Base-by-base conservation (phyloP, 2,888 invertebrate genomes). In the Napeogenes sylphis region DNA sequence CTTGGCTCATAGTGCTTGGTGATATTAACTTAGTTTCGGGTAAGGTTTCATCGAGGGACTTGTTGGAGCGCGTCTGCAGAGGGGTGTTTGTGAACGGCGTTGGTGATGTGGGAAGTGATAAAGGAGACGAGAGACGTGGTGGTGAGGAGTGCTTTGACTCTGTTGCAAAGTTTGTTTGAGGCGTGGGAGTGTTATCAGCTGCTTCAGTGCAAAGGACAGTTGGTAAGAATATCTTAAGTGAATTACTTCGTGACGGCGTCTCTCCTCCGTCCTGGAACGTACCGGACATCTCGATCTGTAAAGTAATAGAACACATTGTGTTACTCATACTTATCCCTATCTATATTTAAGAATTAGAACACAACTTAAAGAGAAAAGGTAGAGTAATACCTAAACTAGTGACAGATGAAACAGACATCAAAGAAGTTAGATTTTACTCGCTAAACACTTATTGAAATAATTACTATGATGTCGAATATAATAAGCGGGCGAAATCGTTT, bases 91-190 rank as follows among this genome's bases (percentile, higher is more conserved):
- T 76, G 61, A 83, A 83, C 45, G 89, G 89, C 8, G 83, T 75
- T 8, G 82, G 83, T 3, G 82, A 87, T 0, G 86, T 70, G 0
- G 90, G 88, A 64, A 89, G 73, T 5, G 90, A 89, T 56, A 84
- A 58, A 4, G 90, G 87, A 33, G 88, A 88, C 6, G 88, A 80
- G 53, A 88, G 66, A 58, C 76, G 77, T 47, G 87, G 89, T 47
- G 88, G 85, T 59, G 88, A 75, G 10, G 89, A 88, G 66, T 82
- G 71, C 64, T 89, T 87, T 2, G 88, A 89, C 55, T 87, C 87
- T 0, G 82, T 76, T n/a, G 79, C 68, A 46, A 85, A 78, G 12
- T 76, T 81, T 0, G 74, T 76, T 76, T 63, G 66, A 13, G 60
- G 54, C 35, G 30, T 80, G 77, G 8, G 76, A 63, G 54, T 77